Evolutionary conservation across 2,113 vertebrate species (phyloP).

Genomic region (Anoplopoma fimbria): DNA sequence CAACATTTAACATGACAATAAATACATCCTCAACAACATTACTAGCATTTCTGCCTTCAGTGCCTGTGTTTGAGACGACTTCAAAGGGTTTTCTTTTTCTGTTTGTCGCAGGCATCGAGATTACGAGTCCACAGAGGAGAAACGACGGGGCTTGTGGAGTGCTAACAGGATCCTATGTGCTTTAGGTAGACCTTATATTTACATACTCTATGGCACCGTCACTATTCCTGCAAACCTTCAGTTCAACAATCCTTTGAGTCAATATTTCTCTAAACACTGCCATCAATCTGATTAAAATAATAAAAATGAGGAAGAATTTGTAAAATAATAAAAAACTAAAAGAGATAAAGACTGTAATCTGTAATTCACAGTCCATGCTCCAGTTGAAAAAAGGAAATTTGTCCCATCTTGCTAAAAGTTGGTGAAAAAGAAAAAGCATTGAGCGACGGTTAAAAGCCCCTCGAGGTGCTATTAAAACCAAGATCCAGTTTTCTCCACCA

Average conservation of each 20-base stretch:
- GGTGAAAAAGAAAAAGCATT: conserved; percentile 49
- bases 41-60: conserved; percentile 58
- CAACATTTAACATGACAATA: conserved; percentile 81
- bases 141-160: conserved; percentile 2
- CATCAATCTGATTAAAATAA: conserved; percentile 44
- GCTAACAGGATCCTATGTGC: conserved; percentile 42
- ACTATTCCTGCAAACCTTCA: conserved; percentile 28
- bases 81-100: conserved; percentile 18
- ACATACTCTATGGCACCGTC: conserved; percentile 62
- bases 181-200: conserved; percentile 54
- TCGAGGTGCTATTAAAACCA: conserved; percentile 67
- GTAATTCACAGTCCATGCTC: conserved; percentile 53
- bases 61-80: conserved; percentile 41
- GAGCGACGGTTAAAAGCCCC: conserved; percentile 16
- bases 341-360: conserved; percentile 28
- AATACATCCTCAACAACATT: conserved; percentile 73
- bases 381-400: conserved; percentile 60
- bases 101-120: conserved; percentile 19
- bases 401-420: conserved; percentile 50
- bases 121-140: conserved; percentile 22
- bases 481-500: conserved; percentile 70
- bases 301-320: not conserved
- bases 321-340: conserved; percentile 31
- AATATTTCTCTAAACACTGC: conserved; percentile 14
- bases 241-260: not conserved